Evolutionary conservation across 2,113 vertebrate species (phyloP), one percentile per base, ranked within the genome.

Genomic region (Malurus cyaneus): DNA sequence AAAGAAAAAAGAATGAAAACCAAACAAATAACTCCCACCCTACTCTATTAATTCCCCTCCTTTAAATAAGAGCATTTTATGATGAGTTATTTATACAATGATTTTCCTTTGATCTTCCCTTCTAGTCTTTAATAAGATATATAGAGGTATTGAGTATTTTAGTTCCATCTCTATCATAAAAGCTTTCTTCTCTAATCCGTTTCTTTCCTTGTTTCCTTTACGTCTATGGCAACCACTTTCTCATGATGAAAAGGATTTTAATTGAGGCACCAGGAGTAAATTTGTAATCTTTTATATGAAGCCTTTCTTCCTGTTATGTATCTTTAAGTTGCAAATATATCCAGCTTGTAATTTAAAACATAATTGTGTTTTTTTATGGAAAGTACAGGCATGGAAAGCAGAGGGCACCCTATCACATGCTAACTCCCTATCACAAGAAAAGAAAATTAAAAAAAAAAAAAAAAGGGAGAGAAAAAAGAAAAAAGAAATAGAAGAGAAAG

Each of bases 211-310:
- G 88, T 70, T 66, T 82, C 82, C 66, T 95, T 86, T 96, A 77
- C 76, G 89, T 77, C 82, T 77, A 85, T 47, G 44, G 72, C 34
- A 95, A 70, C 81, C 72, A 53, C 65, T 96, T 93, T 94, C 70
- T 92, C 49, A 64, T 76, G 92, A 97, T 96, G 98, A 98, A 96
- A 97, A 98, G 98, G 98, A 98, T 98, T 97, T 98, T 98, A 98
- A 98, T 97, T 98, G 94, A 98, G 95, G 93, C 90, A 92, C 96
- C 94, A 94, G 96, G 96, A 97, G 93, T 88, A 97, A 97, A 97
- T 96, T 93, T 95, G 94, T 96, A 91, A 95, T 96, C 97, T 80
- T 93, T 95, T 89, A 85, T 95, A 76, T 88, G 93, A 96, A 97
- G 84, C 36, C 96, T 98, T 97, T 97, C 92, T 98, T 96, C 87